Base-by-base conservation (phyloP, 1,140 invertebrate genomes). In the Littorina saxatilis region DNA sequence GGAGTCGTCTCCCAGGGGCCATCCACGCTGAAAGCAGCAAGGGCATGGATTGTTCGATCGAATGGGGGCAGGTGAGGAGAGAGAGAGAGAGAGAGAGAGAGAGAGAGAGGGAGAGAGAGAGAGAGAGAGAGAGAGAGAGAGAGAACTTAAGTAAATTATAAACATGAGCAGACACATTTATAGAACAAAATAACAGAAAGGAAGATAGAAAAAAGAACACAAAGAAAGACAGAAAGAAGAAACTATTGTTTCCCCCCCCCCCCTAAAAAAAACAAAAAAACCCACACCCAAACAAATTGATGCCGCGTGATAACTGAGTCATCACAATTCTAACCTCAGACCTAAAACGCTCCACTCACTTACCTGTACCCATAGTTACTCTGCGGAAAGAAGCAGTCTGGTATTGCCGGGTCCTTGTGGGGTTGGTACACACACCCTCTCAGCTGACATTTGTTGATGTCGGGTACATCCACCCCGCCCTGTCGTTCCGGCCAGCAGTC, bases 401-500 rank as follows among this genome's bases (percentile, higher is more conserved):
- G 87, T n/a, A 82, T 83, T 5, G 39, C 63, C 11, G 83, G 43
- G 7, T 78, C 75, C 2, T 23, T 58, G 47, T 63, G 79, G 0
- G 55, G n/a, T 32, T 84, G 66, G 37, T 85, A 88, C 7, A 84
- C 68, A 80, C 88, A 89, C 15, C 79, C 76, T 55, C 88, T 75
- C n/a, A n/a, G 27, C 20, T 82, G 52, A 79, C 88, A 89, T 55
- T 82, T 83, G 37, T 77, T 63, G 61, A 85, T 61, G 1, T 83
- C 85, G 27, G 86, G 79, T 5, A 74, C 47, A 68, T 84, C 84
- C 55, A 82, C 52, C 20, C 80, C 80, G 29, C 86, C 86, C 15
- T 82, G 79, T 15, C 80, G 55, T 58, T 88, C 87, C n/a, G 87
- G 87, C 66, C 82, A 86, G 39, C 87, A 88, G 66, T 88, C 87